A percentile compares a stretch with the other conserved stretches of the same genome.
Evolutionary conservation across 2,797 vertebrate genomes (phyloP).

Genomic region (Pogonophryne albipinna): DNA sequence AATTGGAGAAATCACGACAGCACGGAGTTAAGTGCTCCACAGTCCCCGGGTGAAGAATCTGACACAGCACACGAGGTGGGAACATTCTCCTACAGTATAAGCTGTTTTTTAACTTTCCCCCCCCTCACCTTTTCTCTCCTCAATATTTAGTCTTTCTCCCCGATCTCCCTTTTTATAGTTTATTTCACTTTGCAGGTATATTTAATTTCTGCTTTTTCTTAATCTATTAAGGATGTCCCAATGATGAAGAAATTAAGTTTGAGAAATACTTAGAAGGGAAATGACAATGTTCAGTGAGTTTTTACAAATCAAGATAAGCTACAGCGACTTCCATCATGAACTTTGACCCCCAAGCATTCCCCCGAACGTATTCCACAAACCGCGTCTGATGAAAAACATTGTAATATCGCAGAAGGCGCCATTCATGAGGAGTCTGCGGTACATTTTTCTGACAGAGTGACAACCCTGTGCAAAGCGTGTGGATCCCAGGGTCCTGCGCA

Average conservation of each 20-base stretch:
- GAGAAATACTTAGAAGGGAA: conserved; percentile 10
- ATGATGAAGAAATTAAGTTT: conserved; percentile 1
- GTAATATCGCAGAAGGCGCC: conserved; percentile 31
- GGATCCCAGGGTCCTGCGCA: conserved; percentile 54
- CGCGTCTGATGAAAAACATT: conserved; percentile 66
- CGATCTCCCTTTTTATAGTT: conserved; percentile 8
- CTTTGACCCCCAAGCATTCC: conserved; percentile 56
- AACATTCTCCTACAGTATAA: conserved; percentile 66
- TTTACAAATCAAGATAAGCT: conserved; percentile 41
- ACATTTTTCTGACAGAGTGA: conserved; percentile 77
- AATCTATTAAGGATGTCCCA: conserved; percentile 17
- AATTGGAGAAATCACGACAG: conserved; percentile 87
- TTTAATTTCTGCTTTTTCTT: background rate
- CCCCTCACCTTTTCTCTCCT: conserved; percentile 11
- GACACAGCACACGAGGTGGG: conserved; percentile 71
- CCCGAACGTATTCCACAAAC: conserved; percentile 49
- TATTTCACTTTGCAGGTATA: conserved; percentile 16
- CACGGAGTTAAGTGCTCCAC: conserved; percentile 84
- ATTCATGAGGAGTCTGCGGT: conserved; percentile 40
- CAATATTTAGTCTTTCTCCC: conserved; percentile 35
- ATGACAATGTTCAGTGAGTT: conserved; percentile 20
- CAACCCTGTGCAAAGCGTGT: conserved; percentile 60
- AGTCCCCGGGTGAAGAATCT: conserved; percentile 83
- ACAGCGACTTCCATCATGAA: conserved; percentile 32
- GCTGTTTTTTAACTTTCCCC: conserved; percentile 22